Base-by-base conservation (phyloP, 2,888 invertebrate species). In the Brachyptera risi region DNA sequence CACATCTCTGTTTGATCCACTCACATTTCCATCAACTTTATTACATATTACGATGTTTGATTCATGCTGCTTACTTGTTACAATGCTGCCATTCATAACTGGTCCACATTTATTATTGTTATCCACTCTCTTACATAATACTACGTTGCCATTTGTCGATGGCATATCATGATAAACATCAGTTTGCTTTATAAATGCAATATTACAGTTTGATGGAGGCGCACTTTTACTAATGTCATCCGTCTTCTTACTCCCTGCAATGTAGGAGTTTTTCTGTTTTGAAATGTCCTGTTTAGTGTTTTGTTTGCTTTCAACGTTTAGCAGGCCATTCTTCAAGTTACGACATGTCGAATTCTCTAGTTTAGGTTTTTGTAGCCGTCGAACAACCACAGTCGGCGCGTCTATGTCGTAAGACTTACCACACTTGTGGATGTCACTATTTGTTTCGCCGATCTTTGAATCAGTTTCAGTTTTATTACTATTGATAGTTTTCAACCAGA, bases 401-500 rank as follows among this genome's bases (percentile, higher is more conserved):
- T n/a, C n/a, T n/a, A n/a, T n/a, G n/a, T n/a, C n/a, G n/a, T n/a
- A n/a, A n/a, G n/a, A n/a, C n/a, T n/a, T n/a, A n/a, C n/a, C n/a
- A n/a, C n/a, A n/a, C n/a, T n/a, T n/a, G n/a, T n/a, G n/a, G 11
- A 31, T 11, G 7, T 7, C 5, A 31, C 11, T 31, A 11, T 31
- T 31, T 7, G 31, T 31, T 31, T 37, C 54, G 3, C 27, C 27
- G 19, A 9, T 38, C 35, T 38, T 40, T 24, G 23, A 38, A 37
- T 37, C 17, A n/a, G 49, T 11, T 21, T 50, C 27, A 24, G 15
- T 19, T 51, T 50, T 57, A 26, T 17, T 21, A 35, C 19, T 15
- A 19, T 49, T 50, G 24, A 40, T 38, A 35, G 37, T 47, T 26
- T 58, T 49, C 26, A n/a, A 24, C 64, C 61, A 66, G 13, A 56